Base-by-base conservation (phyloP, 2,113 vertebrate species). In the Phylloscopus whistleri region DNA sequence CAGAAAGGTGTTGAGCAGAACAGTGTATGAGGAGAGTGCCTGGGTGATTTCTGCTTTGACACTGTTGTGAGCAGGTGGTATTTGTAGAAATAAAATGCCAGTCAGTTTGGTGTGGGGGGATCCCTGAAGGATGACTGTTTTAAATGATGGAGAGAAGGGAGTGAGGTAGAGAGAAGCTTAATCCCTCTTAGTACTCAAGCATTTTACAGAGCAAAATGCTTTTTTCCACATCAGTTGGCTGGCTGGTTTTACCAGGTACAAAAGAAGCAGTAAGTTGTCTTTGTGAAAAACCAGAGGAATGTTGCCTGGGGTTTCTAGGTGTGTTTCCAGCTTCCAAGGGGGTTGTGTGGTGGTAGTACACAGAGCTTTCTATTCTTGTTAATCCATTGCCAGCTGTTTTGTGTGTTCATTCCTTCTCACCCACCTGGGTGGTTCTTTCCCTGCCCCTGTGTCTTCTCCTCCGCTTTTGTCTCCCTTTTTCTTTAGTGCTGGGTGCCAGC, bases 61-160 rank as follows among this genome's bases (percentile, higher is more conserved):
- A 1, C 31, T 37, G 8, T 3, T 52, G 37, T 13, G 23, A 72
- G 30, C 67, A 64, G 30, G 16, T 11, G 4, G 16, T 11, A 14
- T 16, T 41, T 55, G 7, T 6, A 69, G n/a, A 67, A 83, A 35
- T 64, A 7, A 67, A 64, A 35, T 18, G 14, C 37, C 30, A 33
- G 21, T 53, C 0, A 0, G 1, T 53, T 41, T 87, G 37, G 35
- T 39, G 5, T 15, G 9, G 10, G 8, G 3, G 1, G 0, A 4
- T 16, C 9, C 44, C 30, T 1, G 4, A 41, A 35, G 37, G 27
- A 63, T 19, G 14, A 9, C 33, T 23, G 8, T 37, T 63, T 37
- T n/a, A 22, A 59, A 0, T 51, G 62, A 28, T 28, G 37, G 73
- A 53, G 67, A 48, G 26, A 51, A 62, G 59, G 27, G 46, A 33